Conservation (phyloP, 2,113 vertebrate species). For the Laticauda laticaudata region DNA sequence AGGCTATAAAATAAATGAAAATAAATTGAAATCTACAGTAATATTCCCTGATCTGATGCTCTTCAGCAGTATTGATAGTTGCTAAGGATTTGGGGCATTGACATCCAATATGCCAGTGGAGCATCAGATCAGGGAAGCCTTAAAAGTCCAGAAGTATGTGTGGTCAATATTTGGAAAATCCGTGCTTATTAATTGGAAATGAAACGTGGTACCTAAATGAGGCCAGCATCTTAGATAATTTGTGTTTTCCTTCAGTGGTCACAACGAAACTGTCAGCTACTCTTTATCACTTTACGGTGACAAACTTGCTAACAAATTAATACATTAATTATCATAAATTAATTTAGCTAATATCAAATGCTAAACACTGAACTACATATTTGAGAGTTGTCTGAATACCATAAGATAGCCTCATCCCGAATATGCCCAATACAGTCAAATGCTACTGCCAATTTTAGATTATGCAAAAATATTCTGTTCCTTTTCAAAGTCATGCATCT, state of each 20-base stretch:
- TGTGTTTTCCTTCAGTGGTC: neutral
- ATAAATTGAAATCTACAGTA: neutral
- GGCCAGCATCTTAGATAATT: neutral
- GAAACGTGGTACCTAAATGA: neutral
- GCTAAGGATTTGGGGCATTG: neutral
- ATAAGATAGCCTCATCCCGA: neutral
- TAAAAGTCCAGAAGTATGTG: neutral
- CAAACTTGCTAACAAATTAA: neutral
- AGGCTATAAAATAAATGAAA: neutral
- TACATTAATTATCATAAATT: neutral
- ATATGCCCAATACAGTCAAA: constrained; percentile 21
- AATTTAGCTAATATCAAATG: neutral
- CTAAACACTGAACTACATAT: constrained; percentile 1
- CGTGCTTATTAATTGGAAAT: neutral
- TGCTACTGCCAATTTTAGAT: neutral
- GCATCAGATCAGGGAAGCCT: neutral
- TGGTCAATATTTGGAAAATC: neutral
- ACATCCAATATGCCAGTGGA: neutral
- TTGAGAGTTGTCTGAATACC: constrained; percentile 1
- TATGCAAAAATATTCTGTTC: neutral
- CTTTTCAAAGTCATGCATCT: neutral
- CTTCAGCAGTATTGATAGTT: neutral
- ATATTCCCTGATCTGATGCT: neutral
- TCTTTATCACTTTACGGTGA: neutral
- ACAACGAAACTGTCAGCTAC: neutral